Evolutionary conservation across 2,888 invertebrate genomes (phyloP).

Genomic region (Coelinius sp.): DNA sequence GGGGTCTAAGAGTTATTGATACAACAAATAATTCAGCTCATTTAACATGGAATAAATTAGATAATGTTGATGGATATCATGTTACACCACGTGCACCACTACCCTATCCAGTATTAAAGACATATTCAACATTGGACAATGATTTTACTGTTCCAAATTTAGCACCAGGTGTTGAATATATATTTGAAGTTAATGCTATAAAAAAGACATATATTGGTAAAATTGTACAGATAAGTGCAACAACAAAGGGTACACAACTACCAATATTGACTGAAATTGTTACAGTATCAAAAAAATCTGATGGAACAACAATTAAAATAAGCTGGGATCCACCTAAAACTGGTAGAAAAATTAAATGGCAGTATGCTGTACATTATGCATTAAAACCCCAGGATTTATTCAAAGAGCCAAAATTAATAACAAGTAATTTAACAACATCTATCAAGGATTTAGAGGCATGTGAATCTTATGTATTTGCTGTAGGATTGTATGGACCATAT

Average conservation of each 20-base stretch:
- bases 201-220: conserved; percentile 75
- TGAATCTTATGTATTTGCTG: conserved; percentile 81
- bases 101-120: conserved; percentile 74
- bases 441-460: conserved; percentile 80
- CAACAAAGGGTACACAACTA: conserved; percentile 72
- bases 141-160: conserved; percentile 64
- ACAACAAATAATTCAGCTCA: conserved; percentile 73
- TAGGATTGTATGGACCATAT: conserved; percentile 77
- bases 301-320: conserved; percentile 77
- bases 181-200: conserved; percentile 77
- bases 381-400: conserved; percentile 74
- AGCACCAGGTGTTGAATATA: conserved; percentile 72
- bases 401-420: conserved; percentile 72
- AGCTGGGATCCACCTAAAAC: conserved; percentile 78
- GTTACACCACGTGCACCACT: conserved; percentile 73
- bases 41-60: conserved; percentile 76
- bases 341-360: conserved; percentile 74
- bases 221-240: conserved; percentile 70
- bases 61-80: conserved; percentile 76
- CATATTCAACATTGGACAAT: conserved; percentile 71
- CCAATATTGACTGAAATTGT: conserved; percentile 72
- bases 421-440: conserved; percentile 73
- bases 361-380: conserved; percentile 83
- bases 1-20: conserved; percentile 72
- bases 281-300: conserved; percentile 72